Evolutionary conservation across 2,797 vertebrate genomes (phyloP), one percentile per base, ranked within the genome.

Genomic region (Scolopax bukidnonensis): DNA sequence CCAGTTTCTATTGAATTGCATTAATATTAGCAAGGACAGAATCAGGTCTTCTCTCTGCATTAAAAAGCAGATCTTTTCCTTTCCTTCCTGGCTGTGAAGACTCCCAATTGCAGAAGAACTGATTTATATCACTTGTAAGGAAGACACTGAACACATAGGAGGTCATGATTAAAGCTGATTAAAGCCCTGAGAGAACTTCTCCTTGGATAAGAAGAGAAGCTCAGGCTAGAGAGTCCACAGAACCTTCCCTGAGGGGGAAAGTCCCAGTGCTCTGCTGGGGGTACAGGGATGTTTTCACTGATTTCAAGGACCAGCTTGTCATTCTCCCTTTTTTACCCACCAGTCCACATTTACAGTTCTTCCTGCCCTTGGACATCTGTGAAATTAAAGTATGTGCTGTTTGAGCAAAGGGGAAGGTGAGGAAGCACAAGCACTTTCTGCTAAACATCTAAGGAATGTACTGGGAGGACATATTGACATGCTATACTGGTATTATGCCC

Each of bases 401-500:
- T 48, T 69, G 54, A 81, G 14, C 2, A 2, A 75, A 81, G 16
- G 10, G 7, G 23, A 67, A 83, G 10, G 63, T 48, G 50, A 47
- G 12, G 69, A 64, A 68, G 45, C 54, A 6, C 30, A 53, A 48
- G 40, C 6, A 13, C 10, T 7, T 50, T 61, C 65, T 71, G 36
- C 40, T 47, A 41, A 86, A 57, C 36, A 54, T 11, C 41, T 61
- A 65, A 45, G 33, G 20, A 84, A 36, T 0, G 0, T 27, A 64
- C 19, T 14, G 25, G 33, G 27, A 90, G 23, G 18, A 40, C 48
- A 3, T 5, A 10, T 24, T 50, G 28, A 15, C 43, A 16, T 14
- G 9, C 18, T 21, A 1, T 1, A 1, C 16, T 32, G n/a, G 8
- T 51, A 2, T 32, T 9, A 18, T 0, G 2, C 6, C 30, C 27